Conservation (phyloP, 1,140 invertebrate species). For the Notospermus geniculatus region DNA sequence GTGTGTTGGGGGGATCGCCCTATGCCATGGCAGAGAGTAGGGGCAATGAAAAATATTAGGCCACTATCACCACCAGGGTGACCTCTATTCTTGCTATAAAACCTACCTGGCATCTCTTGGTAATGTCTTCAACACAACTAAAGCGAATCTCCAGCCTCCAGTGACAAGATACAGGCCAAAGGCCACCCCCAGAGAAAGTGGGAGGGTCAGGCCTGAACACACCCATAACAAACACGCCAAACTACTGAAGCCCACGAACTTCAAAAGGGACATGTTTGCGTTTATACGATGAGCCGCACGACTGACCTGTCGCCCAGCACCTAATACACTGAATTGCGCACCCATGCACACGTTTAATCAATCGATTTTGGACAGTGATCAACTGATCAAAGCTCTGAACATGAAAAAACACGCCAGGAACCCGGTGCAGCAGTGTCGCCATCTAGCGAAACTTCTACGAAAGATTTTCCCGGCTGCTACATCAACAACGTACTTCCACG, state of each 20-base stretch:
- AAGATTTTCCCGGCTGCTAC: no score
- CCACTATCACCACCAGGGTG: no score
- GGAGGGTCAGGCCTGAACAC: conserved; percentile 17
- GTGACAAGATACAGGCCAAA: conserved; percentile 37
- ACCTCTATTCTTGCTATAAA: not conserved
- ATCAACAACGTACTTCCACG: no score
- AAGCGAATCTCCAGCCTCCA: conserved; percentile 41
- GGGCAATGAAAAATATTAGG: not conserved
- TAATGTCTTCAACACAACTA: conserved; percentile 35
- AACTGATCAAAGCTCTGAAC: no score
- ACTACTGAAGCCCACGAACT: conserved; percentile 18
- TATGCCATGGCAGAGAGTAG: no score
- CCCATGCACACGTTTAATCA: no score
- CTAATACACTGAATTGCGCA: no score
- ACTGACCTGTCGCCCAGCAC: conserved; percentile 19
- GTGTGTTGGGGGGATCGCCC: no score
- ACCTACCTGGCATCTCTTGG: conserved; percentile 36
- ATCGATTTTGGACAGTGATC: no score
- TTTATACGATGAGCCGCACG: conserved; percentile 8
- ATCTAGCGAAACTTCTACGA: no score
- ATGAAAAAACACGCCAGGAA: no score
- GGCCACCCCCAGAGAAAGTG: conserved; percentile 21
- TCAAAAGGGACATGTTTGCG: conserved; percentile 22
- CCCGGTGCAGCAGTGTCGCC: no score
- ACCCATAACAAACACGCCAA: conserved; percentile 22